Conservation (phyloP, 2,797 vertebrate species). For the Chaunax sp. region DNA sequence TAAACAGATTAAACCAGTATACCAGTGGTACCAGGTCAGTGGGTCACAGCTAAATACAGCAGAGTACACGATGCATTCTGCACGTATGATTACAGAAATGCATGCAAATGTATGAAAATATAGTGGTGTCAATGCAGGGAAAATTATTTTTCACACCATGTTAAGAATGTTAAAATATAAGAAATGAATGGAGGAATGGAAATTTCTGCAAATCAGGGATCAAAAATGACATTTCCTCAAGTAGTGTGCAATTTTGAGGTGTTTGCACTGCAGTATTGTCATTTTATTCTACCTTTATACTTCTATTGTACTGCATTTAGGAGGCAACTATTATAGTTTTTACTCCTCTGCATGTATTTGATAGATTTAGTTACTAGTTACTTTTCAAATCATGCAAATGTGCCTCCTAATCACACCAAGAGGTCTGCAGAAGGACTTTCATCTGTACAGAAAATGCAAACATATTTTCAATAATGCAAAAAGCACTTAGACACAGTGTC, state of each 20-base stretch:
- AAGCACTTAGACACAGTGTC: constrained; percentile 46
- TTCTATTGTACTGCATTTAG: background rate
- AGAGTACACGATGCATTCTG: background rate
- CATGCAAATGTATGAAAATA: background rate
- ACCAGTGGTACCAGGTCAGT: background rate
- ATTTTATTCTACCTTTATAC: background rate
- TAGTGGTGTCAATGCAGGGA: no score
- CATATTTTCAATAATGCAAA: constrained; percentile 32
- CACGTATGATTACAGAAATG: no score
- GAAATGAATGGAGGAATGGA: no score
- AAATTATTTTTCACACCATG: no score
- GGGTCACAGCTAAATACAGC: background rate
- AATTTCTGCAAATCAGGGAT: no score
- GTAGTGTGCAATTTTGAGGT: background rate
- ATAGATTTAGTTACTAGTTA: no score
- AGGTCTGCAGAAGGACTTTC: background rate
- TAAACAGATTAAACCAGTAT: background rate
- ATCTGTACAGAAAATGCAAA: background rate
- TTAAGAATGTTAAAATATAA: no score
- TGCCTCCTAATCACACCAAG: background rate
- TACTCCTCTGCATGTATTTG: no score
- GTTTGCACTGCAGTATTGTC: background rate
- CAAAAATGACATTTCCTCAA: no score
- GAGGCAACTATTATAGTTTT: no score
- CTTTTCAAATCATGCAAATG: background rate